Evolutionary conservation across 2,888 invertebrate genomes (phyloP).

Genomic region (Calameuta pallipes): DNA sequence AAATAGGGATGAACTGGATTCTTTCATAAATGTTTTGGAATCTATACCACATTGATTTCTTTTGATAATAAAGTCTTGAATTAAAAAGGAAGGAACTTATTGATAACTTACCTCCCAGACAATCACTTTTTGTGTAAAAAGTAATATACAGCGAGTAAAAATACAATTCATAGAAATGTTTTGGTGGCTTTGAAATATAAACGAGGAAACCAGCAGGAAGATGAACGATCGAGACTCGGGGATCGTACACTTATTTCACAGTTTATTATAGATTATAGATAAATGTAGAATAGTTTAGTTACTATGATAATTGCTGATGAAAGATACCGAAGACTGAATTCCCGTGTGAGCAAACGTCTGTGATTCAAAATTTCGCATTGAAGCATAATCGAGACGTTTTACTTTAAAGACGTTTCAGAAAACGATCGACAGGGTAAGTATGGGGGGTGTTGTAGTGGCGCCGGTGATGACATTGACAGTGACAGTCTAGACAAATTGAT

Average conservation of each 20-base stretch:
- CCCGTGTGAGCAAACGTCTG: slow-evolving; percentile 48
- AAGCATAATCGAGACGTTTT: slow-evolving; percentile 21
- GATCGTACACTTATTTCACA: slow-evolving; percentile 64
- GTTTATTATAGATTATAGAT: slow-evolving; percentile 67
- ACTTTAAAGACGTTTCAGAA: slow-evolving; percentile 45
- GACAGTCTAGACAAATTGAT: slow-evolving; percentile 45
- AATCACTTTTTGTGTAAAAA: neutral
- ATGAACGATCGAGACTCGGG: neutral
- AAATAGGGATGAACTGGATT: slow-evolving; percentile 53
- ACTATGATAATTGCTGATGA: slow-evolving; percentile 65
- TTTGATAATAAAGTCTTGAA: neutral
- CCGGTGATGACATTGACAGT: slow-evolving; percentile 12
- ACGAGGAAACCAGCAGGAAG: neutral
- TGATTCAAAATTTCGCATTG: slow-evolving; percentile 35
- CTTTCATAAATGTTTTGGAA: slow-evolving; percentile 52
- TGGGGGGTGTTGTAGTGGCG: too few species aligned
- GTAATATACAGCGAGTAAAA: neutral
- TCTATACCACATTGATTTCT: slow-evolving; percentile 15
- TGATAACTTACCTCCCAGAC: too few species aligned
- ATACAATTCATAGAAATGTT: neutral
- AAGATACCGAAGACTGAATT: slow-evolving; percentile 61
- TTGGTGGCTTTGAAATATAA: neutral
- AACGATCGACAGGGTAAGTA: slow-evolving; percentile 34
- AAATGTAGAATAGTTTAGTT: slow-evolving; percentile 66
- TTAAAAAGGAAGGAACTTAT: too few species aligned